Conservation (phyloP, 2,888 invertebrate species). For the Tetragonisca angustula region DNA sequence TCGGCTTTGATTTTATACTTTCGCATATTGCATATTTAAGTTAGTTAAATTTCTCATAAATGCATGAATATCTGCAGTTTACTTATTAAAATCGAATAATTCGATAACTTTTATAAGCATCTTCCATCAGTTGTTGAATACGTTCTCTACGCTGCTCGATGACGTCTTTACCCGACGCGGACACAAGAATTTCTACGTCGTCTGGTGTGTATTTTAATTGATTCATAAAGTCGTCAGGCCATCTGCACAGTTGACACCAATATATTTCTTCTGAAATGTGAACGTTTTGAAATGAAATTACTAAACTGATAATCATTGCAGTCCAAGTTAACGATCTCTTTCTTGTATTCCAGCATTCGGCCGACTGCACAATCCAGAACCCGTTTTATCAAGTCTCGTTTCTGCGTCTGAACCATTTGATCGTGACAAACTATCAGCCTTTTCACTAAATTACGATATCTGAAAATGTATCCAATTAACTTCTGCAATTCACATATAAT, state of each 20-base stretch:
- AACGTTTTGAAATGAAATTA: background rate
- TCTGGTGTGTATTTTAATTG: slow-evolving; percentile 89
- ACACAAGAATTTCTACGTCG: slow-evolving; percentile 87
- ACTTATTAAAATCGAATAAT: slow-evolving; percentile 9
- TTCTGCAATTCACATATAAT: background rate
- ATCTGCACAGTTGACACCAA: slow-evolving; percentile 83
- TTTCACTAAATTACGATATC: slow-evolving; percentile 76
- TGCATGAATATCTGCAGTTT: background rate
- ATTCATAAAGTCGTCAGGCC: slow-evolving; percentile 89
- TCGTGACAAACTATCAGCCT: slow-evolving; percentile 86
- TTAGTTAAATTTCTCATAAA: background rate
- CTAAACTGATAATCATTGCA: slow-evolving; percentile 85
- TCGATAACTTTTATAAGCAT: slow-evolving; percentile 63
- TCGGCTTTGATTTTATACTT: no score
- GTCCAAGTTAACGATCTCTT: slow-evolving; percentile 86
- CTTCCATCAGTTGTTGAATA: slow-evolving; percentile 73
- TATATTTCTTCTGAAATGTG: background rate
- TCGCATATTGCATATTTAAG: no score
- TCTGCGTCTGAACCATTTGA: slow-evolving; percentile 87
- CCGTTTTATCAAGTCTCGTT: slow-evolving; percentile 85
- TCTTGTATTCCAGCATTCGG: slow-evolving; percentile 87
- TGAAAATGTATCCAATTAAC: slow-evolving; percentile 45
- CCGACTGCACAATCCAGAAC: slow-evolving; percentile 87
- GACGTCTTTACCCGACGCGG: slow-evolving; percentile 86
- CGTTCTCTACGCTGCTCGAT: slow-evolving; percentile 73